Conservation (phyloP, 2,113 vertebrate genomes). For the Gadus chalcogrammus region DNA sequence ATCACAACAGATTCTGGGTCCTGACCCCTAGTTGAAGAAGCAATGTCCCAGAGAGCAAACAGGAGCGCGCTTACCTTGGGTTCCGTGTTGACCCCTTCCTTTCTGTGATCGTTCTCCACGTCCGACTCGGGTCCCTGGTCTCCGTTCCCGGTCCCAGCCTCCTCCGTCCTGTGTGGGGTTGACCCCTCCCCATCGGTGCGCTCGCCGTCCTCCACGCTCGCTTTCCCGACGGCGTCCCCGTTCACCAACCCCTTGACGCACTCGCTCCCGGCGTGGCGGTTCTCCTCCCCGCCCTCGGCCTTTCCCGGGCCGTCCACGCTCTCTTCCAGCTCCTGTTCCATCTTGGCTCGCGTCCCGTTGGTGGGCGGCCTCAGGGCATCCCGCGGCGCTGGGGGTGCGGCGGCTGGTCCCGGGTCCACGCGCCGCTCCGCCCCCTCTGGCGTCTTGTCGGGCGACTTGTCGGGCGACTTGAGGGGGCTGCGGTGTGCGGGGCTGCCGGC, state of each 20-base stretch:
- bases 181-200: constrained; percentile 1
- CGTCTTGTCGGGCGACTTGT: constrained; percentile 19
- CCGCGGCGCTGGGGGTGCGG: neutral
- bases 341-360: constrained; percentile 65
- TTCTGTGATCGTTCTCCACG: constrained; percentile 16
- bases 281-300: constrained; percentile 14
- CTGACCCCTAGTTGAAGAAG: neutral
- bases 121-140: constrained; percentile 26
- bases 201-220: constrained; percentile 32
- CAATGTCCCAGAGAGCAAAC: neutral
- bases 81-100: constrained; percentile 47
- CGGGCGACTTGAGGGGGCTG: constrained; percentile 22
- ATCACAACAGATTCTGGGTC: no score
- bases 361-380: constrained; percentile 54
- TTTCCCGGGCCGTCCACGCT: constrained; percentile 11
- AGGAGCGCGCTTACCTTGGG: constrained; percentile 46
- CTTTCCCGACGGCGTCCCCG: constrained; percentile 54
- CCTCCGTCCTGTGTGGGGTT: constrained; percentile 21
- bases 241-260: constrained; percentile 56
- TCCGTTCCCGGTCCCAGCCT: constrained; percentile 23
- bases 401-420: constrained; percentile 1
- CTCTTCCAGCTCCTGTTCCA: constrained; percentile 44
- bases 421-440: constrained; percentile 26
- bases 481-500: constrained; percentile 61
- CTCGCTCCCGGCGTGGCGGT: constrained; percentile 10